These are phyloP conservation scores for Apodemia zela DNA, from an alignment of 2,888 invertebrate species.

Conservation along the genomic window DNA sequence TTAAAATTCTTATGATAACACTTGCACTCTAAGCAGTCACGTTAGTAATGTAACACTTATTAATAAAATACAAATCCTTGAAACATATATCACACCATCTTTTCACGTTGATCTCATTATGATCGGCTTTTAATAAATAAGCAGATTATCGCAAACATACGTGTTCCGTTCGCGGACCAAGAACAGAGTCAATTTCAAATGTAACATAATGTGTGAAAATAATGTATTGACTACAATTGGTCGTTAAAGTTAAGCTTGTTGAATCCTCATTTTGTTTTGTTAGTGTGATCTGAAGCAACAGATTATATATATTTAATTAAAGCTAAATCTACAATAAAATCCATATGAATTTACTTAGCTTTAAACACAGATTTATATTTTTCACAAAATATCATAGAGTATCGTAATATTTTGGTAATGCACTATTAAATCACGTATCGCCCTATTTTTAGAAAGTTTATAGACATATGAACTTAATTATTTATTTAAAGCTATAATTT, in stretches of 20 bases:
- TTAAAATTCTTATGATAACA: conserved; percentile 80
- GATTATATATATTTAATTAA: conserved; percentile 18
- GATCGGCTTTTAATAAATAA: conserved; percentile 26
- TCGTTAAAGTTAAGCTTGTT: conserved; percentile 53
- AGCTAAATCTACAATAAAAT: conserved; percentile 18
- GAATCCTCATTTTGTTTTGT: conserved; percentile 58
- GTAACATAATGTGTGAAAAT: conserved; percentile 58
- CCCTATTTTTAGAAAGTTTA: conserved; percentile 64
- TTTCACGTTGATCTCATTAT: conserved; percentile 24
- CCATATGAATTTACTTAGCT: conserved; percentile 39
- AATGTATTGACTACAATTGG: conserved; percentile 57
- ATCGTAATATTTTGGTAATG: conserved; percentile 58
- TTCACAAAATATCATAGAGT: conserved; percentile 45
- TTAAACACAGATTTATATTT: conserved; percentile 60
- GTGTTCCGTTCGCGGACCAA: conserved; percentile 63
- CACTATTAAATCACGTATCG: conserved; percentile 66
- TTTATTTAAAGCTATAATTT: no score
- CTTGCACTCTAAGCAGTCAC: conserved; percentile 74
- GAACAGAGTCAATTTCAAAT: conserved; percentile 73
- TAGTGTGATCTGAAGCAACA: conserved; percentile 74
- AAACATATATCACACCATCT: not conserved
- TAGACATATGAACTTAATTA: no score
- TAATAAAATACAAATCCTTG: conserved; percentile 29
- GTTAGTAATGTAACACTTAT: conserved; percentile 58
- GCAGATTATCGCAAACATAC: conserved; percentile 39